phyloP scores from a whole-genome alignment of 2,888 invertebrate species.

The Drosophila cracens region DNA sequence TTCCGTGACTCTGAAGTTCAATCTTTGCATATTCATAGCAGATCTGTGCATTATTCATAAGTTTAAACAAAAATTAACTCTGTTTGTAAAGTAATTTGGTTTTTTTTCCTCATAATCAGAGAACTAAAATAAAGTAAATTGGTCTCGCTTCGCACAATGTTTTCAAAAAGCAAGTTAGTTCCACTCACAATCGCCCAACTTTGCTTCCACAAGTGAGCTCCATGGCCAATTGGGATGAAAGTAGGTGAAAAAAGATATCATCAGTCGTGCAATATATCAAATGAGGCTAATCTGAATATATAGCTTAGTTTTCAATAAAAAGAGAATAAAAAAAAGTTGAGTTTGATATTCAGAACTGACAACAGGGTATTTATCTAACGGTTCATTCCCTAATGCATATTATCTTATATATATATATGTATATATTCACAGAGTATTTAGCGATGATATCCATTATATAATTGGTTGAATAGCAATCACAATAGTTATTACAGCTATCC shows the following conservation, averaged over 20 bases:
- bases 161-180: not conserved
- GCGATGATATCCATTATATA: slow-evolving; percentile 24
- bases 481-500: slow-evolving; percentile 17
- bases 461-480: slow-evolving; percentile 23
- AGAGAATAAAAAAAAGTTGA: not conserved
- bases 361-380: not conserved
- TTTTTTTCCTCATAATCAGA: not conserved
- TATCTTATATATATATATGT: not conserved
- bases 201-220: not conserved
- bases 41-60: slow-evolving; percentile 33
- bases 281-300: not conserved
- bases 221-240: not conserved
- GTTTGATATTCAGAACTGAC: not conserved
- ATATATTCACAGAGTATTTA: slow-evolving; percentile 23
- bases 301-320: not conserved
- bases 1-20: slow-evolving; percentile 29
- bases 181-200: not conserved
- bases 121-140: not conserved
- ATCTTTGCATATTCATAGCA: slow-evolving; percentile 15
- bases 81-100: not conserved
- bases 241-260: not conserved
- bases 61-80: slow-evolving; percentile 5
- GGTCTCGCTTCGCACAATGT: not conserved
- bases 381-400: not conserved
- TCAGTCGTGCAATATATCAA: not conserved